Percentiles rank a stretch among this genome's conserved stretches.
phyloP scores from a whole-genome alignment of 2,888 invertebrate species.

The Reticulitermes lucifugus region DNA sequence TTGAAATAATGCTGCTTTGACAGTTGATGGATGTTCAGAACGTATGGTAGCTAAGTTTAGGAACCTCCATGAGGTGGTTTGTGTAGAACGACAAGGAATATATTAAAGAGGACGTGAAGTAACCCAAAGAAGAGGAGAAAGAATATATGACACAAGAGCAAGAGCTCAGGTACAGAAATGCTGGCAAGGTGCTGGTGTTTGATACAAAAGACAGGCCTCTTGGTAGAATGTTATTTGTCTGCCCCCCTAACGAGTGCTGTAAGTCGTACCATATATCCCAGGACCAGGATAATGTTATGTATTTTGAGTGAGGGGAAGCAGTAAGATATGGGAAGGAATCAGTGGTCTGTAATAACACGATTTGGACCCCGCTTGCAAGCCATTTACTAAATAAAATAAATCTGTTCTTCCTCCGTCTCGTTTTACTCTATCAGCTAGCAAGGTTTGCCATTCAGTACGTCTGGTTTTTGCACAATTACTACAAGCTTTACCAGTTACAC shows the following conservation, averaged over 20 bases:
- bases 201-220: not conserved
- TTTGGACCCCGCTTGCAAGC: constrained; percentile 11
- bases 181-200: not conserved
- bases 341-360: constrained; percentile 32
- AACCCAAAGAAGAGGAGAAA: not conserved
- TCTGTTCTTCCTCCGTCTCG: not conserved
- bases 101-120: not conserved
- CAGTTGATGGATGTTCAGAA: constrained; percentile 31
- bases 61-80: not conserved
- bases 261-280: not conserved
- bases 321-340: not conserved
- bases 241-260: not conserved
- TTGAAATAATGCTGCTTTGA: constrained; percentile 2
- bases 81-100: not conserved
- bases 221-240: not conserved
- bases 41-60: not conserved
- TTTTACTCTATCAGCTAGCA: not conserved
- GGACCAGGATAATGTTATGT: not conserved
- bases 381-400: constrained; percentile 41
- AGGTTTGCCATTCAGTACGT: not conserved
- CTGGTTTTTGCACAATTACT: too few species aligned
- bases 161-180: not conserved
- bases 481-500: too few species aligned
- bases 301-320: not conserved
- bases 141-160: not conserved